Base-by-base conservation (phyloP, 2,888 invertebrate genomes). In the Itoplectis maculator region DNA sequence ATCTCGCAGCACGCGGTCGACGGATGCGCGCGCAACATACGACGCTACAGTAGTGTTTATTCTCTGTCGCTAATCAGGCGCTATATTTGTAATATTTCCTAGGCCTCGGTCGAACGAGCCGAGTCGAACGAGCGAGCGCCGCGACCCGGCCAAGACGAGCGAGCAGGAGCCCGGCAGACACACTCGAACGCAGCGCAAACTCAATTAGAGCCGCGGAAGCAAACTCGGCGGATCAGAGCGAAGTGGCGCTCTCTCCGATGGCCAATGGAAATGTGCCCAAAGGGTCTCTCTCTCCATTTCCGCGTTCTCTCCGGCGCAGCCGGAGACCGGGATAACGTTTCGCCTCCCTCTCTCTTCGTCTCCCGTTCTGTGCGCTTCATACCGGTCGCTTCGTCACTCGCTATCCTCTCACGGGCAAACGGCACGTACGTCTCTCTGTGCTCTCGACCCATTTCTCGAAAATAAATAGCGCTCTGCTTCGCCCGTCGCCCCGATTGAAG, bases 11-110 rank as follows among this genome's bases (percentile, higher is more conserved):
- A 47, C 20, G n/a, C 29, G 63, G 40, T 11, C 5, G 29, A 15
- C 20, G 20, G 2, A 5, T 29, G 6, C 54, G 54, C 15, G 65
- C 68, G 59, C 49, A 6, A 59, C n/a, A n/a, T n/a, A n/a, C 68
- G 81, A 85, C 81, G 79, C 18, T n/a, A n/a, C n/a, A n/a, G 40
- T 85, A 86, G 85, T 86, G 84, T 87, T 87, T 86, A 84, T 86
- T 86, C 82, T 61, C 74, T 61, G 45, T 72, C 74, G 84, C 83
- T 37, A 84, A 66, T 82, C 79, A 61, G n/a, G 70, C 61, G 47
- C 29, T 11, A 42, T 83, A 81, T 84, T 86, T 83, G 83, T 86
- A 81, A 83, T 83, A 82, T 77, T 37, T 69, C 69, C 29, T 40
- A 49, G 68, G 63, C 49, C 20, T 59, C 29, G 51, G 23, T 20